Evolutionary conservation across 2,113 vertebrate species (phyloP).

Genomic region (Lophochroa leadbeateri): DNA sequence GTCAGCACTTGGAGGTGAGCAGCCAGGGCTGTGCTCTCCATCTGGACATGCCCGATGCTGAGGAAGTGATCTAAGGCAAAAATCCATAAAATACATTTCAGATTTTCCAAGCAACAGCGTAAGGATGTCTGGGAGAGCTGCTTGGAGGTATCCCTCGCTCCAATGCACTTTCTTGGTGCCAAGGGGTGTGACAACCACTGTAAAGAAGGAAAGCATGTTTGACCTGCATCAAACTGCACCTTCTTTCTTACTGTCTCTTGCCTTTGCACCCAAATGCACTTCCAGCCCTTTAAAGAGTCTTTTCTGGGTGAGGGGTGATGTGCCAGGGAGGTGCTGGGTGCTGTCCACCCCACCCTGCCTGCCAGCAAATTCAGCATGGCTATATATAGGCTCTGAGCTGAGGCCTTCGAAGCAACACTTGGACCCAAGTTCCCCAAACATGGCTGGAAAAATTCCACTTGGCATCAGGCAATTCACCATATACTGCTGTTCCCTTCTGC

Average conservation of each 20-base stretch:
- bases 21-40: background rate
- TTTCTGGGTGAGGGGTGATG: background rate
- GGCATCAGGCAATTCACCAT: constrained; percentile 29
- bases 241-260: background rate
- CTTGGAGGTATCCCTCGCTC: background rate
- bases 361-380: constrained; percentile 9
- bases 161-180: background rate
- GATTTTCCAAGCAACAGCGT: background rate
- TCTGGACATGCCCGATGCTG: background rate
- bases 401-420: constrained; percentile 33
- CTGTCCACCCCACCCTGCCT: background rate
- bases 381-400: constrained; percentile 47
- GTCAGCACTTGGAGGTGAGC: background rate
- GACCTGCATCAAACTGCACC: background rate
- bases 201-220: background rate
- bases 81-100: background rate
- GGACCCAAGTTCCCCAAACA: constrained; percentile 30
- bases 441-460: constrained; percentile 36
- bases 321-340: background rate
- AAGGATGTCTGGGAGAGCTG: background rate
- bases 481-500: constrained; percentile 24
- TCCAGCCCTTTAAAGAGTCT: background rate
- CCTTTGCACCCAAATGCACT: background rate
- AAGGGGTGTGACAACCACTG: background rate
- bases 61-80: background rate